Base-by-base conservation (phyloP, 2,888 invertebrate species). In the Tetheella fluctuosa region DNA sequence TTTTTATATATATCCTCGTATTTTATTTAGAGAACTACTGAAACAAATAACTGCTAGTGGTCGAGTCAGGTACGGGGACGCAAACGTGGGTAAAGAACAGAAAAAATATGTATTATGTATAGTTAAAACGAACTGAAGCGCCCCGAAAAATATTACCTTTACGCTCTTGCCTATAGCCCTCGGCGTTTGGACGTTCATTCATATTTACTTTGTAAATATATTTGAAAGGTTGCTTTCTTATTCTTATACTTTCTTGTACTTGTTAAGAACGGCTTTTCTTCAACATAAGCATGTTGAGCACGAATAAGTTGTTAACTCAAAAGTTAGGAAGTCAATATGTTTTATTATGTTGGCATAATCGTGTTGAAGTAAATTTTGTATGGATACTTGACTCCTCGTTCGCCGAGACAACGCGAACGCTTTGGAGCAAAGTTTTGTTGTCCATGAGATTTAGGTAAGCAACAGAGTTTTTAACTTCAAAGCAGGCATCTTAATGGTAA, bases 401-500 rank as follows among this genome's bases (percentile, higher is more conserved):
- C n/a, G 15, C 5, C 37, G 42, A 42, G 7, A 15, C n/a, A 17
- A 17, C 42, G 42, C 20, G 20, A 20, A 48, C 48, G 20, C 7
- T 20, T 17, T 10, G 20, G 5, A 48, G 48, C 15, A 48, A 39
- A 48, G 48, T 48, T 48, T 48, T 48, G 48, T 48, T 48, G 48
- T 48, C 20, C 20, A n/a, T 48, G 20, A 20, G 48, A 48, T 48
- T 52, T 59, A 56, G 34, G 59, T 57, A 42, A 58, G 60, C 54
- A 20, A 54, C n/a, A n/a, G 23, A 52, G 58, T 37, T 42, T 37
- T 59, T 60, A 20, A 58, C 65, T 60, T 63, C 62, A 60, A 64
- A 61, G 59, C 57, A 52, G 39, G 48, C 53, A 52, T 48, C 54
- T 63, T 60, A 63, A 61, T 55, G 53, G 52, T 63, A 60, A 67